Base-by-base conservation (phyloP, 2,113 vertebrate genomes). In the Eleginops maclovinus region DNA sequence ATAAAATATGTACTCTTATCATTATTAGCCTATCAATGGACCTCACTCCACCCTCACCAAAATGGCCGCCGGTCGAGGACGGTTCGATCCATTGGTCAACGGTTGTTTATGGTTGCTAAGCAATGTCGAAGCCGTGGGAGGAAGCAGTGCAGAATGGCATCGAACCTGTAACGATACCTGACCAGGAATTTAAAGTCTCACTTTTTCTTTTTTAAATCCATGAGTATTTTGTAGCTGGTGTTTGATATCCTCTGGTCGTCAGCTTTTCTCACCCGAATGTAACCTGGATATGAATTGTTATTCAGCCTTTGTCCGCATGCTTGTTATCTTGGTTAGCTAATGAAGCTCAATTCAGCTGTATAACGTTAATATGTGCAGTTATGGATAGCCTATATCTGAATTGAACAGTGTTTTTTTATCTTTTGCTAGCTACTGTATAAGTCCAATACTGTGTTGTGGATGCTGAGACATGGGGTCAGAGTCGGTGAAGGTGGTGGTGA, bases 401-500 rank as follows among this genome's bases (percentile, higher is more conserved):
- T 36, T 36, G 31, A 36, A 36, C 31, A 36, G 31, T 9, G 31
- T 36, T 7, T 3, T 68, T 58, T 14, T n/a, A 7, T 11, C 1
- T n/a, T 36, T 36, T 7, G 5, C 22, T 11, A n/a, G 9, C 19
- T 19, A 12, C 9, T 21, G 22, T n/a, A 53, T 6, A 16, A 14
- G 22, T 24, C 40, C 31, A 3, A 26, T 41, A 21, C 49, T 26
- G 46, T 3, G n/a, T 14, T 9, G 59, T 77, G 72, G 43, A 13
- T 21, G 50, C 14, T 15, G 67, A 64, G 69, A 1, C 15, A 95
- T 97, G 97, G 93, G 95, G 6, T 91, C 92, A 0, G 97, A 97
- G 93, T 88, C 93, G 0, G 95, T 98, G 87, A 96, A 94, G 87
- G 96, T 97, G 83, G 92, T 96, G 13, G 95, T 97, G 71, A 89